Base-by-base conservation (phyloP, 2,888 invertebrate species). In the Chymomyza amoena region DNA sequence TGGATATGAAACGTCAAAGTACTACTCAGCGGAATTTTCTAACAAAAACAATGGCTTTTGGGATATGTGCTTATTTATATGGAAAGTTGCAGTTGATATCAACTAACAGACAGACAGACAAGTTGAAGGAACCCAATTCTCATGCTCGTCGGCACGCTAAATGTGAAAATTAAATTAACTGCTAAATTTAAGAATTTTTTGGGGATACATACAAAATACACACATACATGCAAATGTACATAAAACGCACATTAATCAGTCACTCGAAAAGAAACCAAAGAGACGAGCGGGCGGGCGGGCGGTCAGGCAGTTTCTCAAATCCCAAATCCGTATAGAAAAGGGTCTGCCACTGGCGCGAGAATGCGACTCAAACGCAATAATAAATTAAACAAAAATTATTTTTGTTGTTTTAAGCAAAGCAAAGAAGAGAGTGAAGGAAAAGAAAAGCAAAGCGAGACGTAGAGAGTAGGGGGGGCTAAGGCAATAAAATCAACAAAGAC, bases 401-500 rank as follows among this genome's bases (percentile, higher is more conserved):
- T 74, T 59, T 36, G 52, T 15, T 52, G 45, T 7, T 50, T 45
- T 75, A 45, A 45, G 39, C 39, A 45, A 45, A 32, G 32, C 39
- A 10, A 45, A 3, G 32, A 45, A 45, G 20, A 54, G 54, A 6
- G 18, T n/a, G n/a, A n/a, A n/a, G n/a, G n/a, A n/a, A 54, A 54
- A n/a, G 20, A 54, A 54, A 54, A 54, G 20, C 54, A 16, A 54
- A 20, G 6, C 18, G 20, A 18, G 32, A 32, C 32, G 32, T 6
- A 28, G 6, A 3, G 32, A 3, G 32, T 32, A 32, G 32, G 5
- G 32, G 32, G 1, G 50, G 28, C 64, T 32, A 36, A 60, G 32
- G 68, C 73, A 76, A 69, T 75, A 71, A 79, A 79, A 69, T 71
- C 72, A 79, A 82, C 87, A 81, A 81, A 79, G 64, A 69, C 77